Percentiles rank a stretch among this genome's conserved stretches.
phyloP scores from a whole-genome alignment of 2,797 vertebrate species.

The Podargus strigoides region DNA sequence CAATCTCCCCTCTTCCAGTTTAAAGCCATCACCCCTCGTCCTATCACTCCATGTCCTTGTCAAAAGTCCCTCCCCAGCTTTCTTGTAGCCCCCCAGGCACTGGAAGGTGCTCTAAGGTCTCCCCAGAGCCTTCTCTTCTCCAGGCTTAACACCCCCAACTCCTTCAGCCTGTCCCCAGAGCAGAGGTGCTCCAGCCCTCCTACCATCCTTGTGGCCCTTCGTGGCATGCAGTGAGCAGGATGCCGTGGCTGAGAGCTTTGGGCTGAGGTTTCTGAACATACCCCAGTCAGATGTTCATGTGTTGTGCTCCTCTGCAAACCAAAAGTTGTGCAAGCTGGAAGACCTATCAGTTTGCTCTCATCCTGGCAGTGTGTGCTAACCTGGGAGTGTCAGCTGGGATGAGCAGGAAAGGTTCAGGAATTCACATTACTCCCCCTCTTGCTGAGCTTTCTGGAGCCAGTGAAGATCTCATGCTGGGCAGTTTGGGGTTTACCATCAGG shows the following conservation, averaged over 20 bases:
- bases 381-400: neutral
- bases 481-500: neutral
- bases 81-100: too few relatives aligned
- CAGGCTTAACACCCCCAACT: too few relatives aligned
- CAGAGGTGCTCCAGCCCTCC: too few relatives aligned
- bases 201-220: too few relatives aligned
- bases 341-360: neutral
- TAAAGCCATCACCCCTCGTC: too few relatives aligned
- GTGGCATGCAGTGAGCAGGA: neutral
- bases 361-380: neutral
- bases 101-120: too few relatives aligned
- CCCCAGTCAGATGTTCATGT: fast-evolving
- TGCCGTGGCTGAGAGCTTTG: neutral
- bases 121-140: too few relatives aligned
- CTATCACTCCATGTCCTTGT: too few relatives aligned
- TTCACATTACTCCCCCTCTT: neutral
- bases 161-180: too few relatives aligned
- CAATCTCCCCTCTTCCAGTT: too few relatives aligned
- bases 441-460: neutral
- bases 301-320: neutral
- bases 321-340: neutral
- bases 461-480: neutral
- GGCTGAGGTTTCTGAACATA: neutral
- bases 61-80: too few relatives aligned
- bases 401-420: neutral